phyloP scores from a whole-genome alignment of 2,888 invertebrate genomes.

The Ditula angustiorana region DNA sequence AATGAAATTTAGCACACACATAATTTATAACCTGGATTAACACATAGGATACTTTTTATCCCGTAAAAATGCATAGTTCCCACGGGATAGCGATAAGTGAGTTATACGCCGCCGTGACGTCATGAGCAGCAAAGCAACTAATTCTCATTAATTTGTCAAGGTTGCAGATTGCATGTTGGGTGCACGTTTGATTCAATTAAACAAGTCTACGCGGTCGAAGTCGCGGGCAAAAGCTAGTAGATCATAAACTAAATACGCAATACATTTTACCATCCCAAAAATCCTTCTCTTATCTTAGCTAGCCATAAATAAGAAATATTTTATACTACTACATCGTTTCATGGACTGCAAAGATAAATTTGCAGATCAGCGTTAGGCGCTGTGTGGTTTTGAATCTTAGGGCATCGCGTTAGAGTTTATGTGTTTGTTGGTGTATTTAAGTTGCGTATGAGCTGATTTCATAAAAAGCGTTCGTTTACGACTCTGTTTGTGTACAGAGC shows the following conservation, averaged over 20 bases:
- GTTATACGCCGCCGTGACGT: too few relatives aligned
- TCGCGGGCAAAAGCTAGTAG: too few relatives aligned
- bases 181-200: too few relatives aligned
- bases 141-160: too few relatives aligned
- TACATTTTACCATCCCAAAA: neutral
- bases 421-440: neutral
- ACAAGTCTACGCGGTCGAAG: too few relatives aligned
- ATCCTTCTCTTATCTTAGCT: neutral
- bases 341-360: slow-evolving; percentile 3
- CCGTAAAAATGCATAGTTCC: too few relatives aligned
- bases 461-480: slow-evolving; percentile 20
- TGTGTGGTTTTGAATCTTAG: neutral
- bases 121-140: too few relatives aligned
- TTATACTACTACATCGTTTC: neutral
- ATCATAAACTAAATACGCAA: neutral
- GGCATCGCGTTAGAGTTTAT: neutral
- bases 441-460: neutral
- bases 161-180: too few relatives aligned
- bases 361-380: neutral
- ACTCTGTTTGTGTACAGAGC: slow-evolving; percentile 10
- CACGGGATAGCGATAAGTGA: too few relatives aligned
- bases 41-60: too few relatives aligned
- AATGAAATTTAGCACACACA: too few relatives aligned
- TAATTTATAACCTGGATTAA: too few relatives aligned
- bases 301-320: slow-evolving; percentile 5